Evolutionary conservation across 2,113 vertebrate genomes (phyloP), one percentile per base, ranked within the genome.

Genomic region (Macroglossus sobrinus): DNA sequence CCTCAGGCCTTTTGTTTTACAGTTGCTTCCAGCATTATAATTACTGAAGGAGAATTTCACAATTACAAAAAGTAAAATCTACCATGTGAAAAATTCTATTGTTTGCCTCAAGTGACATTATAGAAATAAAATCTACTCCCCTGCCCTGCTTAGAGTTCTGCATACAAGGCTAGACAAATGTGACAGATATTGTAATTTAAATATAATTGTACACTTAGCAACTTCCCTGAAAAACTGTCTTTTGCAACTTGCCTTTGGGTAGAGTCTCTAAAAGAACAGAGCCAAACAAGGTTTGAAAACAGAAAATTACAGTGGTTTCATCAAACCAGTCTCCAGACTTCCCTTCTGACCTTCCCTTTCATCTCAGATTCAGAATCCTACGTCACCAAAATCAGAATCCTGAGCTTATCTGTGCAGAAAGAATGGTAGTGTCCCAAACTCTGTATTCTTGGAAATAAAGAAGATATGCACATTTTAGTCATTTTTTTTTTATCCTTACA

Each of bases 121-220:
- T 0, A 92, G 66, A 94, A 85, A 68, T 74, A 53, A 97, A 66
- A 90, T 90, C 50, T 30, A 33, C 50, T 91, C 28, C 47, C 19
- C 35, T 47, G 84, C 47, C n/a, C n/a, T 55, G 19, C 57, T 82
- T 75, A 89, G 76, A 74, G n/a, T 95, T 94, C 68, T 94, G 26
- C 45, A 75, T 35, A 69, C 15, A 57, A 24, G 72, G 28, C 78
- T 68, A 79, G 81, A 81, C 7, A 0, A 68, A 8, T 64, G n/a
- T 95, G 89, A 95, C 85, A 95, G 85, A 92, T 89, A 91, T 9
- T 84, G 11, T 89, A 50, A 95, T 85, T 93, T 96, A 86, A 93
- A 87, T 84, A 75, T 26, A 90, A 92, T 50, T 84, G 74, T 81
- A 81, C 59, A 69, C 66, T 94, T 90, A 84, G 76, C 82, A 86